These are phyloP conservation scores for Todus mexicanus DNA, from an alignment of 2,797 vertebrate species.

Conservation along the genomic window DNA sequence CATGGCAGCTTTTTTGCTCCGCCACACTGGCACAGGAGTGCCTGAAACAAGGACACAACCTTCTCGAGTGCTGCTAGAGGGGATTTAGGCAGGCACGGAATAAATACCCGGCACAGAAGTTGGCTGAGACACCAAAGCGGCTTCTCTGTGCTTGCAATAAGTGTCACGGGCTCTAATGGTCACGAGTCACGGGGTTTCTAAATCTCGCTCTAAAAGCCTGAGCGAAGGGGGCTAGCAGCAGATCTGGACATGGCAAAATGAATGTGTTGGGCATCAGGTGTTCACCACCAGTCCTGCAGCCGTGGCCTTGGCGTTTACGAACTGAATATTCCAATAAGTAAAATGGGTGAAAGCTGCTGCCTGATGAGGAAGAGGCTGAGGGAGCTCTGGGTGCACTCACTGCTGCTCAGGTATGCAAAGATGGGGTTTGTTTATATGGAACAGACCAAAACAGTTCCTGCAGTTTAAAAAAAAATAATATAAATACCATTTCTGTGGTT, in stretches of 20 bases:
- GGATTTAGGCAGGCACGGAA: not conserved
- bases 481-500: not conserved
- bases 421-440: not conserved
- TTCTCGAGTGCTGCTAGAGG: not conserved
- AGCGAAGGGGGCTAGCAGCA: not conserved
- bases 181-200: not conserved
- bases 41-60: not conserved
- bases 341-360: not conserved
- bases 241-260: not conserved
- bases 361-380: not conserved
- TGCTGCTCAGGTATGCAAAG: not conserved
- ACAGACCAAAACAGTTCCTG: not conserved
- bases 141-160: not conserved
- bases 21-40: not conserved
- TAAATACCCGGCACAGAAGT: not conserved
- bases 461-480: not conserved
- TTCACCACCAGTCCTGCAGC: accelerated
- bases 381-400: not conserved
- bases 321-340: not conserved
- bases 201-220: not conserved
- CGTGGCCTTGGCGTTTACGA: accelerated
- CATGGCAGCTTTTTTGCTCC: accelerated
- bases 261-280: not conserved
- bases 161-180: not conserved
- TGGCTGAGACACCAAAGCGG: not conserved